These are phyloP conservation scores for Brachymystax lenok DNA, from an alignment of 2,797 vertebrate genomes.

Conservation along the genomic window DNA sequence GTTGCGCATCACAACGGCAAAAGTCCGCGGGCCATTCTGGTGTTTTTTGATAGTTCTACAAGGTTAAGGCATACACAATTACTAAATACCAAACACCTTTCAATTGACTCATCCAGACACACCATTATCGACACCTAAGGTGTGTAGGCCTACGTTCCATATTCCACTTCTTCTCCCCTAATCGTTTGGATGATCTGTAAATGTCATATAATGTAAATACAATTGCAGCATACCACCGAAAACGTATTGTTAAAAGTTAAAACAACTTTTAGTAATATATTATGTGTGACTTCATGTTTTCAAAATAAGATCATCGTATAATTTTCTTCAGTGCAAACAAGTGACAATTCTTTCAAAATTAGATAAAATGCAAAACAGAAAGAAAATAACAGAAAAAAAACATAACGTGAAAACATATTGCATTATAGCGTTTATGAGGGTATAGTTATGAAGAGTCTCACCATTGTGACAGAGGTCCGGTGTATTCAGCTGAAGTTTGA, in stretches of 20 bases:
- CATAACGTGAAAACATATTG: too few species aligned
- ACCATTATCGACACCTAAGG: neutral
- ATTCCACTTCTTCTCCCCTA: neutral
- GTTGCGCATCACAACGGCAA: neutral
- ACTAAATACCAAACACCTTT: too few species aligned
- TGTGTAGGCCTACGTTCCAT: neutral
- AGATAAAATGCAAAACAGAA: too few species aligned
- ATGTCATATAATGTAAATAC: neutral
- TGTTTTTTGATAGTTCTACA: too few species aligned
- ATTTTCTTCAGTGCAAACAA: too few species aligned
- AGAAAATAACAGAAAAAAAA: too few species aligned
- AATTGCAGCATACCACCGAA: too few species aligned
- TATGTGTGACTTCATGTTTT: neutral
- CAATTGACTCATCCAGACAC: neutral
- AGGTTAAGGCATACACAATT: too few species aligned
- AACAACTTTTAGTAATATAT: neutral
- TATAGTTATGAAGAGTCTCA: slow-evolving; percentile 9
- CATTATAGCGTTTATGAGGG: slow-evolving; percentile 18
- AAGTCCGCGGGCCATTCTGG: too few species aligned
- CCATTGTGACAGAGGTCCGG: neutral
- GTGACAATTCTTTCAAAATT: too few species aligned
- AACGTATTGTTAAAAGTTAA: neutral
- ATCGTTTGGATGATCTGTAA: neutral
- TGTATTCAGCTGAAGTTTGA: slow-evolving; percentile 9
- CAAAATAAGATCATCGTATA: neutral